phyloP scores from a whole-genome alignment of 2,888 invertebrate species.

The Gibbula magus region DNA sequence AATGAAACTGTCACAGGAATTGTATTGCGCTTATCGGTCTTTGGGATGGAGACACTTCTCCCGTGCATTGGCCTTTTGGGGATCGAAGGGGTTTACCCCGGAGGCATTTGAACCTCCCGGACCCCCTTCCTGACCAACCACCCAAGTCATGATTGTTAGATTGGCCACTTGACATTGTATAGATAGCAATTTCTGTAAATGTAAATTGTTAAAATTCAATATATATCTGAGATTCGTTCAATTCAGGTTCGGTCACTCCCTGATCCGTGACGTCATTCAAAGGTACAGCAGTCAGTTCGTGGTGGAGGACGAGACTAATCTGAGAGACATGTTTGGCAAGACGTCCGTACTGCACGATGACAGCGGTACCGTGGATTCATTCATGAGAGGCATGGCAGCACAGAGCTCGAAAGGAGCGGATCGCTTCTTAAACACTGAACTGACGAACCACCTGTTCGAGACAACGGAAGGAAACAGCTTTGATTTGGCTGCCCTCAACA shows the following conservation, averaged over 20 bases:
- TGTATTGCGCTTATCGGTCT: too few relatives aligned
- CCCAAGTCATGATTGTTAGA: background rate
- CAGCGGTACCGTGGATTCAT: background rate
- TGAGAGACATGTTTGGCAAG: background rate
- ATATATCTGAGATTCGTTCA: too few relatives aligned
- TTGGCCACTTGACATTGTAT: background rate
- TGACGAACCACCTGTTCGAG: conserved; percentile 90
- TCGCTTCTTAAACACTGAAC: conserved; percentile 80
- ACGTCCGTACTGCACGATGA: background rate
- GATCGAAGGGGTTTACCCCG: too few relatives aligned
- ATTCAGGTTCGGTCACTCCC: conserved; percentile 86
- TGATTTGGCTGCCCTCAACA: conserved; percentile 90
- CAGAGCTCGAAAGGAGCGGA: conserved; percentile 42
- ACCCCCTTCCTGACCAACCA: background rate
- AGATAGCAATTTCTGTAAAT: background rate
- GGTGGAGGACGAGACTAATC: background rate
- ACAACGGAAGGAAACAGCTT: conserved; percentile 73
- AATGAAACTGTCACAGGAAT: too few relatives aligned
- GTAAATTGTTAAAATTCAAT: too few relatives aligned
- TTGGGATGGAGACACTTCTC: too few relatives aligned
- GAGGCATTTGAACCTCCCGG: too few relatives aligned
- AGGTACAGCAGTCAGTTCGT: background rate
- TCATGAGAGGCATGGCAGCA: conserved; percentile 26
- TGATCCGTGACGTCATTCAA: conserved; percentile 79
- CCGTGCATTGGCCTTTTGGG: too few relatives aligned